Percentiles rank a stretch among this genome's conserved stretches.
Conservation (phyloP, 2,888 invertebrate species). For the Zhuqinia jingwanae region DNA sequence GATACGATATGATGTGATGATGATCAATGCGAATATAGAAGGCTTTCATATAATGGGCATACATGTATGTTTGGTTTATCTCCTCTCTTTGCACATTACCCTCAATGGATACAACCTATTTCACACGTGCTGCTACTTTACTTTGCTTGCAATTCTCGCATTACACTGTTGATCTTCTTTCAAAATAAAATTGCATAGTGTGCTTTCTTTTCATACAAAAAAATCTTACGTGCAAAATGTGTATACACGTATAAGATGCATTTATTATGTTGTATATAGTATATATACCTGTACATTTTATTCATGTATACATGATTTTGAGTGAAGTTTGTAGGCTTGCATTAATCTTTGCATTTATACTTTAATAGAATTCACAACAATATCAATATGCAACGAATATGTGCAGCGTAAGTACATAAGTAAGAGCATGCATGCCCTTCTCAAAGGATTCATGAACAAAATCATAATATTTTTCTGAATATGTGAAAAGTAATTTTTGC, state of each 20-base stretch:
- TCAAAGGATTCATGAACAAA: too few relatives aligned
- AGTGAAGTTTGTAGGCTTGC: too few relatives aligned
- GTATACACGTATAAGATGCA: background rate
- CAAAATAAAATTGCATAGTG: slow-evolving; percentile 41
- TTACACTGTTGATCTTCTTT: slow-evolving; percentile 50
- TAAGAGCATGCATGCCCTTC: too few relatives aligned
- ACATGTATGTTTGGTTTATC: background rate
- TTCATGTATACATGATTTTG: too few relatives aligned
- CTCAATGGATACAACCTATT: slow-evolving; percentile 77
- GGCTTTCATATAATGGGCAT: background rate
- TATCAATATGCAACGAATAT: too few relatives aligned
- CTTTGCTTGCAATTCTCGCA: slow-evolving; percentile 45
- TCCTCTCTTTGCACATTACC: background rate
- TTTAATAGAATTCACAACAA: too few relatives aligned
- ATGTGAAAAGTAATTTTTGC: slow-evolving; percentile 52
- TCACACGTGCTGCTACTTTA: slow-evolving; percentile 77
- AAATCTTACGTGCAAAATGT: slow-evolving; percentile 25
- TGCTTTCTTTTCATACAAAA: slow-evolving; percentile 8
- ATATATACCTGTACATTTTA: too few relatives aligned
- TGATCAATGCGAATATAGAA: background rate
- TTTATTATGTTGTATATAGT: background rate
- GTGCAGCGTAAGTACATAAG: too few relatives aligned
- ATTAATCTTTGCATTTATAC: too few relatives aligned
- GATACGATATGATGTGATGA: background rate
- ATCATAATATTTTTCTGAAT: too few relatives aligned